A percentile compares a stretch with the other conserved stretches of the same genome.
These are phyloP conservation scores for Torymus tubicola DNA, from an alignment of 2,888 invertebrate species.

Conservation along the genomic window DNA sequence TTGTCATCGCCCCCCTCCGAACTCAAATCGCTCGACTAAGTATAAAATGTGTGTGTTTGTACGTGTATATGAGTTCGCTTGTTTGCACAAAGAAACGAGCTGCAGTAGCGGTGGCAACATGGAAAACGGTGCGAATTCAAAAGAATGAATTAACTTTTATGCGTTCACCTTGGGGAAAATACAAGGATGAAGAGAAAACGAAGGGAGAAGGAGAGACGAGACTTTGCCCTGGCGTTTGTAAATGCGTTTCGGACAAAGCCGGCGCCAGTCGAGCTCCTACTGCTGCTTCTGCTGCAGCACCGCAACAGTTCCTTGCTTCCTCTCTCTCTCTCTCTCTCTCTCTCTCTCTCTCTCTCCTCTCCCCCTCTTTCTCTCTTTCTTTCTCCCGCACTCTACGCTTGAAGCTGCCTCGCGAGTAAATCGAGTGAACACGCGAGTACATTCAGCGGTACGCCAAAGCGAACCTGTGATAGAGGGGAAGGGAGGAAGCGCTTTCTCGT, in stretches of 20 bases:
- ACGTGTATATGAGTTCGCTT: too few relatives aligned
- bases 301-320: conserved; percentile 44
- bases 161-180: conserved; percentile 41
- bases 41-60: conserved; percentile 8
- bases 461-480: too few relatives aligned
- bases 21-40: conserved; percentile 33
- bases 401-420: conserved; percentile 46
- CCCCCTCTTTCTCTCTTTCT: too few relatives aligned
- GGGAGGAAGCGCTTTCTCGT: conserved; percentile 1
- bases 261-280: conserved; percentile 42
- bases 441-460: conserved; percentile 18
- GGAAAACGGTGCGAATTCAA: conserved; percentile 44
- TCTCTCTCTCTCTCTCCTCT: too few relatives aligned
- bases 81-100: neutral
- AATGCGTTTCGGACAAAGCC: conserved; percentile 47
- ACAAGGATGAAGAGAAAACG: neutral
- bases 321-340: neutral
- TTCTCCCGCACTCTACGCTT: neutral
- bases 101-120: neutral
- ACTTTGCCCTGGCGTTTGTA: conserved; percentile 24
- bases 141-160: conserved; percentile 57
- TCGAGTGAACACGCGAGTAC: conserved; percentile 45
- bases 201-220: conserved; percentile 2
- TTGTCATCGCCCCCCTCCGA: neutral
- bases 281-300: conserved; percentile 16